These are phyloP conservation scores for Scaptomyza pallida DNA, from an alignment of 1,140 invertebrate genomes.

Conservation along the genomic window DNA sequence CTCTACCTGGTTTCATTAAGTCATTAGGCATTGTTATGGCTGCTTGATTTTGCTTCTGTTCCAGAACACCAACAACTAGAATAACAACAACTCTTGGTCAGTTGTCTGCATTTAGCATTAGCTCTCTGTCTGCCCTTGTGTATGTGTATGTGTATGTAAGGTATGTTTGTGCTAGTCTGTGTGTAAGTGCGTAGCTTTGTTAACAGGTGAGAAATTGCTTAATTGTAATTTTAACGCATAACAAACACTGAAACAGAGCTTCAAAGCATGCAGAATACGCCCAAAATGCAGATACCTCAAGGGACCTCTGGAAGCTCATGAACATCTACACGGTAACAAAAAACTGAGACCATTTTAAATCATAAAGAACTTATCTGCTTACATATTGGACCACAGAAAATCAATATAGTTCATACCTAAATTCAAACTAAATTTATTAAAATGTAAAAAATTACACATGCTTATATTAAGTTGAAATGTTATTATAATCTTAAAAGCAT, in stretches of 20 bases:
- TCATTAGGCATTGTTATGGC: constrained; percentile 75
- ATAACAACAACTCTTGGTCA: constrained; percentile 23
- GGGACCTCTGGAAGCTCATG: constrained; percentile 1
- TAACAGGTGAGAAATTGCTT: constrained; percentile 81
- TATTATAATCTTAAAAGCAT: too few relatives aligned
- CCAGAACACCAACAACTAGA: neutral
- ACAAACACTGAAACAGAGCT: constrained; percentile 26
- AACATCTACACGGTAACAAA: neutral
- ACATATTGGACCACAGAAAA: too few relatives aligned
- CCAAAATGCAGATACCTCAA: neutral
- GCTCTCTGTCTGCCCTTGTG: constrained; percentile 17
- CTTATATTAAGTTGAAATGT: too few relatives aligned
- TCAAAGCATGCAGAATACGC: neutral
- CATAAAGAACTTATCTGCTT: too few relatives aligned
- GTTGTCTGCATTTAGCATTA: constrained; percentile 32
- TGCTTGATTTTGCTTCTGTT: constrained; percentile 21
- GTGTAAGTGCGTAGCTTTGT: constrained; percentile 35
- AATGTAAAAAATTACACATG: too few relatives aligned
- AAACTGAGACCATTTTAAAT: too few relatives aligned
- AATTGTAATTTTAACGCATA: constrained; percentile 78
- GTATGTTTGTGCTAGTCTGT: too few relatives aligned
- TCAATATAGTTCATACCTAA: too few relatives aligned
- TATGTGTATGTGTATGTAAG: neutral
- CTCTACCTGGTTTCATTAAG: constrained; percentile 66
- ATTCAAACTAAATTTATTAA: too few relatives aligned